phyloP scores from a whole-genome alignment of 1,140 invertebrate species.

The Maniola jurtina region DNA sequence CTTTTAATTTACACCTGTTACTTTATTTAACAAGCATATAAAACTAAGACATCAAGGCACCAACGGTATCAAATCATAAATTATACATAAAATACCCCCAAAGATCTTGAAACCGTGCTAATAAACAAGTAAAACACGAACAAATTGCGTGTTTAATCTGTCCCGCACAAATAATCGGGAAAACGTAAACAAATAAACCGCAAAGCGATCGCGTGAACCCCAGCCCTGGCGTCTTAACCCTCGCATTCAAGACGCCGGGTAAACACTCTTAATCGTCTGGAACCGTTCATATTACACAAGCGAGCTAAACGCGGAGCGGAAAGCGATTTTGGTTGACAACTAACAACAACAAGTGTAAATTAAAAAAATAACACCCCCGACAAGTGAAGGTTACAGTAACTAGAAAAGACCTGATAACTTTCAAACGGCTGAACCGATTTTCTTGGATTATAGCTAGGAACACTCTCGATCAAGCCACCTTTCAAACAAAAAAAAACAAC shows the following conservation, averaged over 20 bases:
- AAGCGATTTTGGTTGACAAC: neutral
- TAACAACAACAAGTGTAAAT: too few relatives aligned
- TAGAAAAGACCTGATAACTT: too few relatives aligned
- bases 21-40: too few relatives aligned
- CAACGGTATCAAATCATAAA: neutral
- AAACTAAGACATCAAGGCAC: neutral
- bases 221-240: slow-evolving; percentile 50
- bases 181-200: slow-evolving; percentile 41
- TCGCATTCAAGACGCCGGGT: slow-evolving; percentile 46
- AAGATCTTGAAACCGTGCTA: neutral
- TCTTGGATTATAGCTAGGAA: too few relatives aligned
- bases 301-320: slow-evolving; percentile 29
- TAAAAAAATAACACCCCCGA: too few relatives aligned
- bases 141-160: slow-evolving; percentile 10
- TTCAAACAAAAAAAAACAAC: too few relatives aligned
- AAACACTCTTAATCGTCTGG: slow-evolving; percentile 45
- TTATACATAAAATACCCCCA: neutral
- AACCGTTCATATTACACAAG: neutral
- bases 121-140: slow-evolving; percentile 10
- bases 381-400: too few relatives aligned
- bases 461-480: too few relatives aligned
- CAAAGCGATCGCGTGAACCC: slow-evolving; percentile 43
- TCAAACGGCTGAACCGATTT: too few relatives aligned
- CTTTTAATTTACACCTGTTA: too few relatives aligned
- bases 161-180: slow-evolving; percentile 13